Evolutionary conservation across 92 coral and sea anemone species (phyloP).

Genomic region (Palythoa heliodiscus): DNA sequence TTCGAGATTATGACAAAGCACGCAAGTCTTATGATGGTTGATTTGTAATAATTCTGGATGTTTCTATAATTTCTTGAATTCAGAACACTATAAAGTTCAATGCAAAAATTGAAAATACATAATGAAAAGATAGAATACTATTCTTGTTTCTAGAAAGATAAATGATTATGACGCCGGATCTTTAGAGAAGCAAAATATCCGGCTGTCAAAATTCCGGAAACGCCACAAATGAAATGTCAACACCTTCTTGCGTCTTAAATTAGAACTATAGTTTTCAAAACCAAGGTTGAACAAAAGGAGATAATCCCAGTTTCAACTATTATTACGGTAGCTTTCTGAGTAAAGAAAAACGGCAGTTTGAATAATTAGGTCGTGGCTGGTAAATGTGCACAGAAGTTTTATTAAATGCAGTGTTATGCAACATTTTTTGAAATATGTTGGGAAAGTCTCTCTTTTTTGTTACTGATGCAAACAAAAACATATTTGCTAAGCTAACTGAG

Average conservation of each 20-base stretch:
- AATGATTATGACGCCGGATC: neutral
- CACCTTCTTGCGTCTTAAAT: neutral
- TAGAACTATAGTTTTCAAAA: neutral
- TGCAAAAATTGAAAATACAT: neutral
- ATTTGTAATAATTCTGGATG: neutral
- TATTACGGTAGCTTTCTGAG: no score
- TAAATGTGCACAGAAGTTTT: no score
- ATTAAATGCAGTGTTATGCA: no score
- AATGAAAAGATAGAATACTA: neutral
- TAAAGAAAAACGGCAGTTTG: no score
- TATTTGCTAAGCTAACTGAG: no score
- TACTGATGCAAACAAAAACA: no score
- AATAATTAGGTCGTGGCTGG: no score
- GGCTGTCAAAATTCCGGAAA: conserved; percentile 24
- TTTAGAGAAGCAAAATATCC: neutral
- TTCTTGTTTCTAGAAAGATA: neutral
- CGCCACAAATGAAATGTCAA: conserved; percentile 31
- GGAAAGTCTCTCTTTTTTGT: no score
- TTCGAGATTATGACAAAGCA: neutral
- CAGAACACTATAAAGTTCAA: neutral
- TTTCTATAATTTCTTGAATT: neutral
- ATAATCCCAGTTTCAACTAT: neutral
- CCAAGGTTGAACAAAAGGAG: neutral
- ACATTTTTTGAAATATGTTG: no score
- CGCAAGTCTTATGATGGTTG: neutral